Conservation (phyloP, 2,888 invertebrate species). For the Petrolisthes manimaculis region DNA sequence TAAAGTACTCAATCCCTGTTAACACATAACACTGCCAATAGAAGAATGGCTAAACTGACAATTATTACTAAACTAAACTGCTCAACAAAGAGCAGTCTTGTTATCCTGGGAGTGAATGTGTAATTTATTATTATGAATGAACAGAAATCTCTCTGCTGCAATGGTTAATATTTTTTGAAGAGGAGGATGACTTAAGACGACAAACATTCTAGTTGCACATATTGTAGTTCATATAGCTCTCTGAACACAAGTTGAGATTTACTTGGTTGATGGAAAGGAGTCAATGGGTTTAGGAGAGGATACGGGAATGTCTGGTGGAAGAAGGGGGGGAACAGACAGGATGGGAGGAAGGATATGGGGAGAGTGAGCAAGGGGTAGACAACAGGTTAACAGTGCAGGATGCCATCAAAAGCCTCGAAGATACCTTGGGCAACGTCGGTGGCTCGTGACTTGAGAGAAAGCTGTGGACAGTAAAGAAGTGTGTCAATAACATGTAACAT, state of each 20-base stretch:
- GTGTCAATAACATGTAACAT: too few species aligned
- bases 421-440: constrained; percentile 92
- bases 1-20: too few species aligned
- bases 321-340: neutral
- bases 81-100: too few species aligned
- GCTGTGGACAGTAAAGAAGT: constrained; percentile 71
- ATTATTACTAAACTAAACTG: too few species aligned
- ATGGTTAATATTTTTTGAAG: too few species aligned
- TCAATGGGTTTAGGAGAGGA: neutral
- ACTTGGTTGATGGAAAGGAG: neutral
- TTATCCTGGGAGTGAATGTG: too few species aligned
- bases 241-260: neutral
- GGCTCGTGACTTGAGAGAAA: constrained; percentile 90
- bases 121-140: too few species aligned
- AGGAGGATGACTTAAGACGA: too few species aligned
- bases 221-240: neutral
- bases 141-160: too few species aligned
- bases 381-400: constrained; percentile 74
- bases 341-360: neutral
- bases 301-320: neutral
- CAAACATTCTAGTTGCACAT: neutral
- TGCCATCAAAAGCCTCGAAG: constrained; percentile 91
- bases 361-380: neutral
- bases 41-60: too few species aligned
- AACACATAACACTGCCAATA: too few species aligned